Evolutionary conservation across 1,140 invertebrate genomes (phyloP).

Genomic region (Wiebesia pumilae): DNA sequence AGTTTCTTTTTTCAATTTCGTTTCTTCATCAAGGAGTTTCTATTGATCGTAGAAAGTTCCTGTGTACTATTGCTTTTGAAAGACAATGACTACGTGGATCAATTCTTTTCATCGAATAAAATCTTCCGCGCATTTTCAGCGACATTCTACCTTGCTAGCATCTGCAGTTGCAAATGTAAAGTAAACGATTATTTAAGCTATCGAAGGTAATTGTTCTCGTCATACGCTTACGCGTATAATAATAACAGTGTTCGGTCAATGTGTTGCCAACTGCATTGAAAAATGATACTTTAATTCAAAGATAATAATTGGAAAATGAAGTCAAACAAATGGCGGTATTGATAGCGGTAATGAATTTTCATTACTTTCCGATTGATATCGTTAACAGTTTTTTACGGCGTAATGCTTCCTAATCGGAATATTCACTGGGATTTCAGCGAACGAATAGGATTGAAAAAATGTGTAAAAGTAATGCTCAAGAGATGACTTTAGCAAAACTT

Average conservation of each 20-base stretch:
- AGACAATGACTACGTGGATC: neutral
- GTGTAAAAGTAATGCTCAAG: neutral
- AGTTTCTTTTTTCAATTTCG: neutral
- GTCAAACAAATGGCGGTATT: neutral
- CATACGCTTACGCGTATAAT: neutral
- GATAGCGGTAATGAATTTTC: neutral
- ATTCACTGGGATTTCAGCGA: neutral
- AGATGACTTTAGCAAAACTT: neutral
- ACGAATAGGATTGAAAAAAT: neutral
- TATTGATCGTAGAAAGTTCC: neutral
- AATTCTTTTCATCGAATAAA: neutral
- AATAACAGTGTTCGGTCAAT: neutral
- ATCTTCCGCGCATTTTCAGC: neutral
- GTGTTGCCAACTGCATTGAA: neutral
- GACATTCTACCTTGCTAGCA: neutral
- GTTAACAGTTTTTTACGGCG: neutral
- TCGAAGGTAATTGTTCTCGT: conserved; percentile 4
- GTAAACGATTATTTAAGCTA: neutral
- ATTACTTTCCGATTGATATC: conserved; percentile 6
- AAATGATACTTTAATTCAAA: conserved; percentile 18
- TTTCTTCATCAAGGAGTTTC: neutral
- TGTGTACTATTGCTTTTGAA: neutral
- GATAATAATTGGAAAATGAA: conserved; percentile 15
- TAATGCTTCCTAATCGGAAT: neutral
- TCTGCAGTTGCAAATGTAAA: neutral